Evolutionary conservation across 2,888 invertebrate species (phyloP), one percentile per base, ranked within the genome.

Genomic region (Hypomecis punctinalis): DNA sequence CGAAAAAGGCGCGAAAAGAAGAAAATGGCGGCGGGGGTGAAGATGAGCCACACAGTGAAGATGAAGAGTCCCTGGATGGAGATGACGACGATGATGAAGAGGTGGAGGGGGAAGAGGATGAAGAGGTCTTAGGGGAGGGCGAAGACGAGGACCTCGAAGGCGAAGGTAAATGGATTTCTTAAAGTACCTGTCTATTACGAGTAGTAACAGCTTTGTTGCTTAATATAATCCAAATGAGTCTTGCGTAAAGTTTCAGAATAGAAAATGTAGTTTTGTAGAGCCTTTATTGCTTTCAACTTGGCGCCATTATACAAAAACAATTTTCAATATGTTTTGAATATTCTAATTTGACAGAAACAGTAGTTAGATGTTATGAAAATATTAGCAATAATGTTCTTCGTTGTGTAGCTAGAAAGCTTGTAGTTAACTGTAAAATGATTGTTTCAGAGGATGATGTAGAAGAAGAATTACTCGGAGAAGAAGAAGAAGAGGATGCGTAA

Each of bases 1-100:
- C 95, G 74, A 96, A 96, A 93, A 96, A 96, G 91, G 95, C 95
- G 90, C 96, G 96, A 93, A 96, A 96, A 91, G 96, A 96, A 82
- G 96, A 96, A 83, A 96, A 96, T 79, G 96, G 96, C 40, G 96
- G 95, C 61, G 95, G 95, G 36, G 94, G 93, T 45, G 94, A 94
- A 7, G 94, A 94, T 35, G 95, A 95, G 67, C 90, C 90, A 69
- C 94, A 94, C 77, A 94, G 94, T 76, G 94, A 96, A 74, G 96
- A 95, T 55, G 96, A 95, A 64, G 96, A 95, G 33, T 66, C 65
- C 68, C 94, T 95, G 64, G 95, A 95, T 64, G 94, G 93, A 61
- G 94, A 94, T 56, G 94, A 94, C 33, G 82, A 82, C 46, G 95
- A 95, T 36, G 95, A 94, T 57, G 95, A 95, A 69, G 94, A 94